A percentile compares a stretch with the other conserved stretches of the same genome.
These are phyloP conservation scores for Heloderma charlesbogerti DNA, from an alignment of 2,113 vertebrate genomes.

Conservation along the genomic window DNA sequence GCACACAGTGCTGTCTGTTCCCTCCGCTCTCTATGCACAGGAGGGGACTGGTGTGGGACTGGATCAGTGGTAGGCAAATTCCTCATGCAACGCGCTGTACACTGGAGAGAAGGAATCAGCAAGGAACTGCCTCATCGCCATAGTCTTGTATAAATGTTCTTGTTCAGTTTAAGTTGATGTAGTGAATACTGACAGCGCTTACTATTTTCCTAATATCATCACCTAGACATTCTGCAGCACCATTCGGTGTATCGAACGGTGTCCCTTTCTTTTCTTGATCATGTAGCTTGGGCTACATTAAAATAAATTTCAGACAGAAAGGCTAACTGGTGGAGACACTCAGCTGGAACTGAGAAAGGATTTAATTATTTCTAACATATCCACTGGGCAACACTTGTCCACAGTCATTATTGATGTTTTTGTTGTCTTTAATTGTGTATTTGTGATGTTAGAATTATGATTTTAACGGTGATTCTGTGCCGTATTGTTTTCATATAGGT, in stretches of 20 bases:
- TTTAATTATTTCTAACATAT: not conserved
- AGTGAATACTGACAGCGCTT: not conserved
- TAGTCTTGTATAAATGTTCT: constrained; percentile 13
- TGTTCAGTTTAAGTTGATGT: constrained; percentile 29
- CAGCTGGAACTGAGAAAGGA: not conserved
- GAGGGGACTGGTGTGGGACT: not conserved
- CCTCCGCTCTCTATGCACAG: not conserved
- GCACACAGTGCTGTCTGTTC: not conserved
- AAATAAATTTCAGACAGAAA: not conserved
- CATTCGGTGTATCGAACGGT: not conserved
- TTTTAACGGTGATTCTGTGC: not conserved
- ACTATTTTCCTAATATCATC: not conserved
- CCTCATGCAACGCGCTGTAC: not conserved
- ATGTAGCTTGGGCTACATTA: not conserved
- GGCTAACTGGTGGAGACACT: not conserved
- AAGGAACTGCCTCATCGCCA: not conserved
- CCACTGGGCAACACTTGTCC: not conserved
- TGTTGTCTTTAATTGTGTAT: no score
- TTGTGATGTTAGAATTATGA: no score
- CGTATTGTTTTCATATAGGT: not conserved
- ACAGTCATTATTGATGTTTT: not conserved
- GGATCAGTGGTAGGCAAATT: not conserved
- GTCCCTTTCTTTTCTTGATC: not conserved
- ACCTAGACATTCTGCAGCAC: not conserved
- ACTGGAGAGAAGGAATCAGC: not conserved